phyloP scores from a whole-genome alignment of 1,140 invertebrate genomes.

The Microplitis demolitor region DNA sequence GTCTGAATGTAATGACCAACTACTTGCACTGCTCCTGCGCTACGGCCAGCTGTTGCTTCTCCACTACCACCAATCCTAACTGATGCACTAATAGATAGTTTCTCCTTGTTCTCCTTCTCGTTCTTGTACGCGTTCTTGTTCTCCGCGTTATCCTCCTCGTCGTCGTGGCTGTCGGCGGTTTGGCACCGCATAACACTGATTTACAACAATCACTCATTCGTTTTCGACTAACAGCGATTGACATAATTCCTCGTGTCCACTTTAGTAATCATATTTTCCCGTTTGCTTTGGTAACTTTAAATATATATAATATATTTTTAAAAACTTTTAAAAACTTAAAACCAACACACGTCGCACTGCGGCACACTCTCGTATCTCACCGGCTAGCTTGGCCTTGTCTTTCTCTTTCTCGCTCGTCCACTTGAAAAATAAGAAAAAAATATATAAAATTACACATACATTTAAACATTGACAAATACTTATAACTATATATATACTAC shows the following conservation, averaged over 20 bases:
- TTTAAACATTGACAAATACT: neutral
- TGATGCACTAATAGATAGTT: neutral
- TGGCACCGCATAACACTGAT: slow-evolving; percentile 43
- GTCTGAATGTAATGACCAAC: neutral
- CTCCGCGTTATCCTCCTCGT: slow-evolving; percentile 19
- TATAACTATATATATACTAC: neutral
- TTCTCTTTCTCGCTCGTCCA: neutral
- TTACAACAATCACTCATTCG: slow-evolving; percentile 39
- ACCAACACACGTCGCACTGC: neutral
- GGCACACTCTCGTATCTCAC: neutral
- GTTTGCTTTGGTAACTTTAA: slow-evolving; percentile 9
- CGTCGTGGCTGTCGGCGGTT: slow-evolving; percentile 31
- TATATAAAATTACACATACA: neutral
- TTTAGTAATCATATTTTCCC: slow-evolving; percentile 27
- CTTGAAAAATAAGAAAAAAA: neutral
- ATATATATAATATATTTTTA: neutral
- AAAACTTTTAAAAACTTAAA: neutral
- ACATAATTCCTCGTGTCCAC: slow-evolving; percentile 45
- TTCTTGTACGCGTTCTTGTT: slow-evolving; percentile 14
- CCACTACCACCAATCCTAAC: neutral
- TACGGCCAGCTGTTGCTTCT: slow-evolving; percentile 17
- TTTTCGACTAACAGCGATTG: slow-evolving; percentile 45
- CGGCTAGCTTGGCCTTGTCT: slow-evolving; percentile 1
- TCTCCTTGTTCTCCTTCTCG: slow-evolving; percentile 20
- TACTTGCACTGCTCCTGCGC: slow-evolving; percentile 5